Percentiles rank a stretch among this genome's conserved stretches.
These are phyloP conservation scores for Cheiracanthium punctorium DNA, from an alignment of 2,888 invertebrate species.

Conservation along the genomic window DNA sequence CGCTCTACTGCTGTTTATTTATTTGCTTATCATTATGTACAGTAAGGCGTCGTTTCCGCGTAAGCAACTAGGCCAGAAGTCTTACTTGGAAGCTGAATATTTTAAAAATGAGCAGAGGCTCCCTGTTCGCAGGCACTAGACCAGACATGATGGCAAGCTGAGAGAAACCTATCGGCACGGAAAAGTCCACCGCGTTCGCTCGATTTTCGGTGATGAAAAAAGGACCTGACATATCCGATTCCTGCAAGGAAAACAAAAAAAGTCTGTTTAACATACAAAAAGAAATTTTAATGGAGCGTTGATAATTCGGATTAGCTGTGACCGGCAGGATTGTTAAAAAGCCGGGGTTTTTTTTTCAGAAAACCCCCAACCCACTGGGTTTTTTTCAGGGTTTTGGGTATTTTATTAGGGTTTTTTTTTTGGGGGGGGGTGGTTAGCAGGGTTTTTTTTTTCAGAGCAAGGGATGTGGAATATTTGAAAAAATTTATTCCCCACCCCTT, in stretches of 20 bases:
- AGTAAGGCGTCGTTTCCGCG: too few species aligned
- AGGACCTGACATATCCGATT: constrained; percentile 35
- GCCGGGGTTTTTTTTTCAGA: too few species aligned
- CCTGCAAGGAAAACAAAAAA: constrained; percentile 14
- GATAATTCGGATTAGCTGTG: neutral
- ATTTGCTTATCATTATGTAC: too few species aligned
- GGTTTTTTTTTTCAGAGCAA: too few species aligned
- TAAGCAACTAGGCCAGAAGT: too few species aligned
- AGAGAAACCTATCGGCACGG: constrained; percentile 18
- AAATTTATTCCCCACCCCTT: too few species aligned
- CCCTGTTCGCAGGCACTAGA: constrained; percentile 14
- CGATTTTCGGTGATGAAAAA: constrained; percentile 27
- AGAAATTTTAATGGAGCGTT: neutral
- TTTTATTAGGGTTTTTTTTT: too few species aligned
- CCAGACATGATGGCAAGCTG: constrained; percentile 38
- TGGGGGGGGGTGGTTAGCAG: too few species aligned
- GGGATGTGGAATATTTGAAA: too few species aligned
- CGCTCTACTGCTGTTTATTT: too few species aligned
- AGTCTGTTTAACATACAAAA: neutral
- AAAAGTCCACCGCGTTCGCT: neutral
- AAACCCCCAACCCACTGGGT: too few species aligned
- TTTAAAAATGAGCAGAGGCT: constrained; percentile 39
- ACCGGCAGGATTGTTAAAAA: neutral
- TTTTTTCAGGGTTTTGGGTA: too few species aligned
- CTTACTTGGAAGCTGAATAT: constrained; percentile 36